Conservation (phyloP, 1,140 invertebrate genomes). For the Drosophila pallidifrons region DNA sequence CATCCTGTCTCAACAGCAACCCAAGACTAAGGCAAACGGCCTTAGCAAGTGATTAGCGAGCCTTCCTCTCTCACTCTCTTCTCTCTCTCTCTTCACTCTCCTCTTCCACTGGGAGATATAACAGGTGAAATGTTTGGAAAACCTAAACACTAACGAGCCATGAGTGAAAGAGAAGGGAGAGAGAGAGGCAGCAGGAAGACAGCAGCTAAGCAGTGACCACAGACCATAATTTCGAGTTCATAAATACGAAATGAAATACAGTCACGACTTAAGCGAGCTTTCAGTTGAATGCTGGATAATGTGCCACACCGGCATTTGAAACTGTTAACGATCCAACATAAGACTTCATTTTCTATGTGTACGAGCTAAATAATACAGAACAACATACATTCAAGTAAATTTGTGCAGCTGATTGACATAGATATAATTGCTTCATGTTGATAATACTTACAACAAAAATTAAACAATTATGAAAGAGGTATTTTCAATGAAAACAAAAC, state of each 20-base stretch:
- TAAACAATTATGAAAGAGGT: too few relatives aligned
- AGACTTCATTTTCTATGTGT: too few relatives aligned
- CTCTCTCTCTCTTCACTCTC: background rate
- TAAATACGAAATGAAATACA: background rate
- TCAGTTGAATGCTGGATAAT: too few relatives aligned
- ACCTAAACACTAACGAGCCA: background rate
- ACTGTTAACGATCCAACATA: too few relatives aligned
- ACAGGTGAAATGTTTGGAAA: conserved; percentile 6
- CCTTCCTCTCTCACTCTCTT: background rate
- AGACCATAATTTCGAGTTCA: background rate
- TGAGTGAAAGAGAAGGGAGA: background rate
- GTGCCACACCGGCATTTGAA: too few relatives aligned
- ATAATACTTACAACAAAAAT: too few relatives aligned
- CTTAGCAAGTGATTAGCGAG: conserved; percentile 43
- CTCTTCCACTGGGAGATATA: background rate
- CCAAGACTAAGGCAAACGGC: background rate
- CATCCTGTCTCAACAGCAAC: background rate
- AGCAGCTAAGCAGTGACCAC: background rate
- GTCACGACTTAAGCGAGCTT: background rate
- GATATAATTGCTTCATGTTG: too few relatives aligned
- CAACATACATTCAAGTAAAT: too few relatives aligned
- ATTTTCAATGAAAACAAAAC: too few relatives aligned
- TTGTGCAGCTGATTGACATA: too few relatives aligned
- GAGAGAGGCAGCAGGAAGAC: background rate
- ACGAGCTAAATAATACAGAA: too few relatives aligned